phyloP scores from a whole-genome alignment of 2,888 invertebrate species.

The Nephrotoma flavescens region DNA sequence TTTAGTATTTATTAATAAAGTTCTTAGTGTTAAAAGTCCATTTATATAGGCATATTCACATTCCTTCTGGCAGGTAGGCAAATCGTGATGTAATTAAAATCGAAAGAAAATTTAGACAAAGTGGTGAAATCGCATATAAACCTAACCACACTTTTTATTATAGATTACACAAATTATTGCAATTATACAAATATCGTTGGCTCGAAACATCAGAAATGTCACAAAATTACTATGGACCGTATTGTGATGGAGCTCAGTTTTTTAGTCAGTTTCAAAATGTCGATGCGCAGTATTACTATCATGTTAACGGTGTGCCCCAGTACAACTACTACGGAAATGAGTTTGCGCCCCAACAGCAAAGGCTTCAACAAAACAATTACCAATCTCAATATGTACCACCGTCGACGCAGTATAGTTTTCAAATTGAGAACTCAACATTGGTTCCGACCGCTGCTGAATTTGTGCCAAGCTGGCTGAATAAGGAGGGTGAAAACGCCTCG shows the following conservation, averaged over 20 bases:
- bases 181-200: not conserved
- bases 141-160: not conserved
- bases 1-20: not conserved
- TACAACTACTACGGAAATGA: not conserved
- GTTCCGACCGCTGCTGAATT: constrained; percentile 28
- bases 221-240: not conserved
- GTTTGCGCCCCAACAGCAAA: not conserved
- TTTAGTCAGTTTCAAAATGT: not conserved
- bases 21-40: not conserved
- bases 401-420: not conserved
- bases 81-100: not conserved
- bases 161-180: not conserved
- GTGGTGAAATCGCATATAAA: not conserved
- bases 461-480: constrained; percentile 17
- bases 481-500: not conserved
- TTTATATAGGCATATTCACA: not conserved
- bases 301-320: not conserved
- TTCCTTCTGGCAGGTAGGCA: not conserved
- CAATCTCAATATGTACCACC: not conserved
- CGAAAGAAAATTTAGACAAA: not conserved
- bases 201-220: not conserved
- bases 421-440: constrained; percentile 19
- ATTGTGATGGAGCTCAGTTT: not conserved
- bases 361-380: not conserved
- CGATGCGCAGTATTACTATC: not conserved